phyloP scores from a whole-genome alignment of 1,140 invertebrate genomes.

The Latrodectus geometricus region DNA sequence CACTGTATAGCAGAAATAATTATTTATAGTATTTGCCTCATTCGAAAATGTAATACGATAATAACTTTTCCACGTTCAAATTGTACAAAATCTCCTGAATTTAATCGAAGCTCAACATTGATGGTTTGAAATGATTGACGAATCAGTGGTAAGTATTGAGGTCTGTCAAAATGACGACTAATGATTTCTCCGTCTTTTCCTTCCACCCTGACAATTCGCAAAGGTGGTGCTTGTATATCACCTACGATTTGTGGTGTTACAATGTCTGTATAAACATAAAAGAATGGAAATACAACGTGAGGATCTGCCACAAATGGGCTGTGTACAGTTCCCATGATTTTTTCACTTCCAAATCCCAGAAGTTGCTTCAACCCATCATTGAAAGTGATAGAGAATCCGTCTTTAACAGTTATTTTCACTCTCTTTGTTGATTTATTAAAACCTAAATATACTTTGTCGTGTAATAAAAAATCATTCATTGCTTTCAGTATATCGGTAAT shows the following conservation, averaged over 20 bases:
- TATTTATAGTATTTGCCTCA: no score
- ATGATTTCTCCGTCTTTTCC: background rate
- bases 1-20: no score
- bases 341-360: background rate
- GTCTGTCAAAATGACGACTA: background rate
- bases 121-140: no score
- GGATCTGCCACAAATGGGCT: background rate
- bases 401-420: background rate
- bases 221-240: no score
- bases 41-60: no score
- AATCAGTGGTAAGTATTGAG: background rate
- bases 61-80: no score
- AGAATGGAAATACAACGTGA: background rate
- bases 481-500: no score
- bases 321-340: background rate
- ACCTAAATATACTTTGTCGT: no score
- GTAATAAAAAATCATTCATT: no score
- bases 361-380: background rate
- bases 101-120: no score
- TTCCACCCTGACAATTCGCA: background rate
- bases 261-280: background rate
- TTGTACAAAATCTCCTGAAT: no score
- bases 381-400: background rate
- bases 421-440: no score
- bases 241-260: background rate